Conservation (phyloP, 2,797 vertebrate genomes). For the Danio tinwini region DNA sequence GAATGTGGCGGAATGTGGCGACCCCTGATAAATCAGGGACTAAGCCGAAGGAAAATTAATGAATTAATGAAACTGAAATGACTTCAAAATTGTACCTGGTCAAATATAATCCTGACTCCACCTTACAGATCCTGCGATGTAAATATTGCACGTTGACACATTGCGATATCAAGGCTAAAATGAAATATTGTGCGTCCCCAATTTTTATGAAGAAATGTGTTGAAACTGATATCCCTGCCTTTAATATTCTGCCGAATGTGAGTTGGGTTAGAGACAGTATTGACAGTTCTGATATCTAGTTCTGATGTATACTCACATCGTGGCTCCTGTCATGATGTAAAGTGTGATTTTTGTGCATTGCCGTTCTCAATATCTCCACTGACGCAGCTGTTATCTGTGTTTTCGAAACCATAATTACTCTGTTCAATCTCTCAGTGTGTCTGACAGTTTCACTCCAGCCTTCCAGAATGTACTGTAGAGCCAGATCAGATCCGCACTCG, state of each 20-base stretch:
- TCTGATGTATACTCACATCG: background rate
- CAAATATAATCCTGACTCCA: too few relatives aligned
- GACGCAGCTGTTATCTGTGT: background rate
- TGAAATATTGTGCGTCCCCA: background rate
- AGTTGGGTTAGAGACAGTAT: background rate
- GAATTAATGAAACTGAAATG: too few relatives aligned
- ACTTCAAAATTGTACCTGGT: too few relatives aligned
- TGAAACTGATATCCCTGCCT: background rate
- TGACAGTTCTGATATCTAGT: background rate
- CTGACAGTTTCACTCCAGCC: too few relatives aligned
- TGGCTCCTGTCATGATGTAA: background rate
- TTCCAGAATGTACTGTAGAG: too few relatives aligned
- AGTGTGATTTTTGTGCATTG: background rate
- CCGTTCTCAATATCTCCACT: background rate
- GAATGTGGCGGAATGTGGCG: too few relatives aligned
- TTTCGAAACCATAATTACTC: conserved; percentile 30
- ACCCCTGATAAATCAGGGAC: too few relatives aligned
- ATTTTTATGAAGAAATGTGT: background rate
- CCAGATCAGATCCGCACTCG: too few relatives aligned
- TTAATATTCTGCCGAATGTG: background rate
- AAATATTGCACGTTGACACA: too few relatives aligned
- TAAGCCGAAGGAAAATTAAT: too few relatives aligned
- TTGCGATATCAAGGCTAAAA: too few relatives aligned
- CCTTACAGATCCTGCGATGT: too few relatives aligned
- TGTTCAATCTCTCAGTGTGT: background rate